Evolutionary conservation across 2,113 vertebrate species (phyloP).

Genomic region (Limnothrissa miodon): DNA sequence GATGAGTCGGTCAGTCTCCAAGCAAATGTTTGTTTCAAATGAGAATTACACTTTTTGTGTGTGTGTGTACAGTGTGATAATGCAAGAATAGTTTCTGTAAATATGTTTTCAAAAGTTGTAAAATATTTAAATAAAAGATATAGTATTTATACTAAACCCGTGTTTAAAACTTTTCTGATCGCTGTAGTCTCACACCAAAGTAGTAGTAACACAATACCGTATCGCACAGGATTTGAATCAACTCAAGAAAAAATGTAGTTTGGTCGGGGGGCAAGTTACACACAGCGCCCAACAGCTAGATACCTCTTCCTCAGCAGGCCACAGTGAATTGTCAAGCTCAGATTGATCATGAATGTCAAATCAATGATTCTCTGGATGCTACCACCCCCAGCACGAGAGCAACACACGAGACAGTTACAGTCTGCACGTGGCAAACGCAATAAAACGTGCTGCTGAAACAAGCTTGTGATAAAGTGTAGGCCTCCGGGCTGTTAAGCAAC

Average conservation of each 20-base stretch:
- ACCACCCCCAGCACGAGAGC: no score
- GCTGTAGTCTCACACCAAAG: no score
- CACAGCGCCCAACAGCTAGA: not conserved
- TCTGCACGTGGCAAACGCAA: not conserved
- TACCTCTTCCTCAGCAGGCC: not conserved
- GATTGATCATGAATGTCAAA: not conserved
- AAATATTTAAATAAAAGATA: conserved; percentile 77
- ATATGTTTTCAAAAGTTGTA: conserved; percentile 75
- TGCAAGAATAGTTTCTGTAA: conserved; percentile 73
- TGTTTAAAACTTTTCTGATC: no score
- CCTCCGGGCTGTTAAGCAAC: no score
- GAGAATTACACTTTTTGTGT: conserved; percentile 49
- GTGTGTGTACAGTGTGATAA: conserved; percentile 68
- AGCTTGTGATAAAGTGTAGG: not conserved
- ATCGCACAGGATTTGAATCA: no score
- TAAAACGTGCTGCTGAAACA: not conserved
- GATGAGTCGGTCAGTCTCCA: conserved; percentile 51
- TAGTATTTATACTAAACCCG: conserved; percentile 73
- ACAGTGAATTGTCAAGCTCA: not conserved
- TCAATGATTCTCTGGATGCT: not conserved
- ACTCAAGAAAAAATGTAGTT: no score
- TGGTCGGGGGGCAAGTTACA: no score
- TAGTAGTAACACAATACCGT: no score
- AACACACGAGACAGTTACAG: not conserved
- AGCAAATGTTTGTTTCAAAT: conserved; percentile 55